These are phyloP conservation scores for Gopherus evgoodei DNA, from an alignment of 2,113 vertebrate species.

Conservation along the genomic window DNA sequence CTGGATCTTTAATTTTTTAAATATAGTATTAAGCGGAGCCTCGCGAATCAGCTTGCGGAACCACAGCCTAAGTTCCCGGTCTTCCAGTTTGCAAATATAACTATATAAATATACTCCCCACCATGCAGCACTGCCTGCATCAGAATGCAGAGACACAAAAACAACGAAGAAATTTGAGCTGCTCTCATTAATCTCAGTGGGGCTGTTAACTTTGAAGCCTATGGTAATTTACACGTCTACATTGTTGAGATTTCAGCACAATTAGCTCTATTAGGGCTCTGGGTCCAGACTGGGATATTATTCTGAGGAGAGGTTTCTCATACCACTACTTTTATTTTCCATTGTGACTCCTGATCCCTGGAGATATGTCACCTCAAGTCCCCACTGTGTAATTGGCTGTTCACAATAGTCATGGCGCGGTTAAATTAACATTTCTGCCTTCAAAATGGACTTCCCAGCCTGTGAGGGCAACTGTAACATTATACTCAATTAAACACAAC, in stretches of 20 bases:
- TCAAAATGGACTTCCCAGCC: background rate
- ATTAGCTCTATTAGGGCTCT: background rate
- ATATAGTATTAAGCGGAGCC: background rate
- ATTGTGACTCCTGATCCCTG: background rate
- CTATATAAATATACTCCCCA: background rate
- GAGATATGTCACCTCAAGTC: background rate
- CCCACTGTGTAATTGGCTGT: background rate
- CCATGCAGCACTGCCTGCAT: background rate
- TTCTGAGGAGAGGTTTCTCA: background rate
- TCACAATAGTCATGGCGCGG: background rate
- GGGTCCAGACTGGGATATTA: background rate
- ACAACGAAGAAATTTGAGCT: background rate
- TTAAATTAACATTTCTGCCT: background rate
- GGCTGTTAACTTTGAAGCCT: background rate
- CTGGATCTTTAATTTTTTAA: background rate
- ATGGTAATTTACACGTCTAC: background rate
- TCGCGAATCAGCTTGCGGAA: background rate
- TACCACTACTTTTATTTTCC: background rate
- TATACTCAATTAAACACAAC: background rate
- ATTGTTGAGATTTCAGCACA: background rate
- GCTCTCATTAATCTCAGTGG: background rate
- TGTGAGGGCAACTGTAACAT: background rate
- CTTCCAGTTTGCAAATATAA: background rate
- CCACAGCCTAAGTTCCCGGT: background rate
- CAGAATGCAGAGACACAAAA: background rate